Conservation (phyloP, 2,888 invertebrate genomes). For the Lasioglossum marginatum region DNA sequence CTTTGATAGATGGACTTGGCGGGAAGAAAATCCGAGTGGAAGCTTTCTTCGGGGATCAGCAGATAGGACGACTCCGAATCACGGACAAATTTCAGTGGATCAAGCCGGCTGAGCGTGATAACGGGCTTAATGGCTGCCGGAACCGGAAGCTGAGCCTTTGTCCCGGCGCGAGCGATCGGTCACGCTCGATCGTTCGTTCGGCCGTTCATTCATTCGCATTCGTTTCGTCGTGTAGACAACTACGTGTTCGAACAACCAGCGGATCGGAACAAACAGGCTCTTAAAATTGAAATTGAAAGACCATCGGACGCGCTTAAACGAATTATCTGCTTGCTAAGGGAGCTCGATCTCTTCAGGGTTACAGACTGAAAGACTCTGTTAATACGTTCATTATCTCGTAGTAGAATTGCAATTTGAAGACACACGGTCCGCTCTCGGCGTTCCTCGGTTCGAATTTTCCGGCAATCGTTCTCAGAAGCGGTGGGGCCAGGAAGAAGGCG, state of each 20-base stretch:
- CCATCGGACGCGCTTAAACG: not conserved
- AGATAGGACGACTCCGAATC: constrained; percentile 42
- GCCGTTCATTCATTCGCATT: constrained; percentile 7
- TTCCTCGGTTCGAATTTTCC: too few species aligned
- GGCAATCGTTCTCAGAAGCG: too few species aligned
- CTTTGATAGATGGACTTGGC: not conserved
- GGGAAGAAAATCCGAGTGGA: not conserved
- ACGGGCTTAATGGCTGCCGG: constrained; percentile 66
- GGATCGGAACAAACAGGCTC: not conserved
- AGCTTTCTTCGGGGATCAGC: constrained; percentile 28
- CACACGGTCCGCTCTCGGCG: too few species aligned
- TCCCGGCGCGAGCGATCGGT: constrained; percentile 57
- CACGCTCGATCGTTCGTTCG: constrained; percentile 53
- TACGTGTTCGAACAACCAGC: not conserved
- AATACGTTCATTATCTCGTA: too few species aligned
- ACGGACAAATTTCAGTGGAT: constrained; percentile 60
- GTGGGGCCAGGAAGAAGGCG: too few species aligned
- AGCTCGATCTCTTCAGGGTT: too few species aligned
- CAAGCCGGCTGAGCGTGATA: constrained; percentile 68
- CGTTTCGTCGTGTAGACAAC: constrained; percentile 5
- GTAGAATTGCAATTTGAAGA: too few species aligned
- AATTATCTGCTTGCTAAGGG: not conserved
- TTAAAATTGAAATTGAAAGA: not conserved
- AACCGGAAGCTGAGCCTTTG: constrained; percentile 69
- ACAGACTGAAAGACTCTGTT: too few species aligned